A percentile compares a stretch with the other conserved stretches of the same genome.
Evolutionary conservation across 2,113 vertebrate species (phyloP).

Genomic region (Poeciliopsis turrubarensis): DNA sequence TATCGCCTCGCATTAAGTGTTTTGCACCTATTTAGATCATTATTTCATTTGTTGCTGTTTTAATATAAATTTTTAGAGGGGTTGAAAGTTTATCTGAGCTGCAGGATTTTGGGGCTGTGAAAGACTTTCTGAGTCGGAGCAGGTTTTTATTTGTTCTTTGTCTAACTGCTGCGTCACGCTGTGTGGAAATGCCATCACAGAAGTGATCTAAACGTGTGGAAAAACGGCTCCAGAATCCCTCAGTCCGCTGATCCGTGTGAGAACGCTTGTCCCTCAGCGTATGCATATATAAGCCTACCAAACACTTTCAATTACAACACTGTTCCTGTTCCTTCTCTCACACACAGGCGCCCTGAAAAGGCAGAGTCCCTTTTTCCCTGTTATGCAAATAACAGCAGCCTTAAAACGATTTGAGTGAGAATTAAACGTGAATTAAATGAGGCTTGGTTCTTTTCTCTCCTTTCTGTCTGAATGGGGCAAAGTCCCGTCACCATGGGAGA

Average conservation of each 20-base stretch:
- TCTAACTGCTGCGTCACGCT: constrained; percentile 1
- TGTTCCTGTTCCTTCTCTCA: constrained; percentile 65
- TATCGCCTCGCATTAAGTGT: background rate
- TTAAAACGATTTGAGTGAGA: constrained; percentile 90
- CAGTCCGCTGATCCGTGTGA: constrained; percentile 79
- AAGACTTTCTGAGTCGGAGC: background rate
- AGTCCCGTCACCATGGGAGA: constrained; percentile 81
- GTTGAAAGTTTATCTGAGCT: background rate
- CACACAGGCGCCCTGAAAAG: constrained; percentile 75
- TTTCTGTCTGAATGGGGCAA: constrained; percentile 84
- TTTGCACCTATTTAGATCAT: background rate
- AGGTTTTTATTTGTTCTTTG: constrained; percentile 12
- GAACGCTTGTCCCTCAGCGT: constrained; percentile 74
- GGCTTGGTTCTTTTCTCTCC: constrained; percentile 80
- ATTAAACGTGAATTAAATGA: constrained; percentile 98
- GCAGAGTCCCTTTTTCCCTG: constrained; percentile 83
- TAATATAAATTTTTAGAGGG: background rate
- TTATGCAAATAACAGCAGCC: constrained; percentile 97
- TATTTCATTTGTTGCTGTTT: background rate
- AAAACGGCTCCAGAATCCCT: constrained; percentile 60
- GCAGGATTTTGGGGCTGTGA: background rate
- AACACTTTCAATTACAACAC: constrained; percentile 75
- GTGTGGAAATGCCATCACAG: constrained; percentile 48
- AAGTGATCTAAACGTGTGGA: constrained; percentile 28
- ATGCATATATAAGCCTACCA: constrained; percentile 79